Conservation (phyloP, 2,113 vertebrate species). For the Python bivittatus region DNA sequence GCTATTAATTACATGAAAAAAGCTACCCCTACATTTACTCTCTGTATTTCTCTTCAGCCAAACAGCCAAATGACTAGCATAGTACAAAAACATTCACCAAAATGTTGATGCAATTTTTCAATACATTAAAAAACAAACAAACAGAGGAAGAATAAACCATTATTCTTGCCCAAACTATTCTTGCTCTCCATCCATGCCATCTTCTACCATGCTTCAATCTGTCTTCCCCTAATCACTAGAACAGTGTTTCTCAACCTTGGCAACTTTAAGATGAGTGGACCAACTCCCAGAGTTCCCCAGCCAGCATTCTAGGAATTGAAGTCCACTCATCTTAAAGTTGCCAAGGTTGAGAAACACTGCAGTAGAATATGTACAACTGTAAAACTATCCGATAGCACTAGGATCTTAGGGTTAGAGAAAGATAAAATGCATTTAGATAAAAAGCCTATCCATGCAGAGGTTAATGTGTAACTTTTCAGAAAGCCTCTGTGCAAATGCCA, state of each 20-base stretch:
- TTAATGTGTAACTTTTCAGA: not conserved
- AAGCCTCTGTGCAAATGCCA: not conserved
- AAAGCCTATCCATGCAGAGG: not conserved
- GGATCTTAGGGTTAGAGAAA: not conserved
- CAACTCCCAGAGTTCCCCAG: no score
- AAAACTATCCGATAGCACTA: not conserved
- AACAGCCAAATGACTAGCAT: not conserved
- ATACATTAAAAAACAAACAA: not conserved
- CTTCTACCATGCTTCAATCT: not conserved
- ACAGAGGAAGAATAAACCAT: not conserved
- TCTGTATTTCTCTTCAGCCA: no score
- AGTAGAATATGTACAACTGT: not conserved
- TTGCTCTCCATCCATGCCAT: not conserved
- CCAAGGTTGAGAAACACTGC: no score
- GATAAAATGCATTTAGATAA: not conserved
- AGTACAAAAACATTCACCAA: not conserved
- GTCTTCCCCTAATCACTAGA: not conserved
- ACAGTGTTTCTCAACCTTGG: no score
- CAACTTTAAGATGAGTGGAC: no score
- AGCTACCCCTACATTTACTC: no score
- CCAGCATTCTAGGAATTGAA: no score
- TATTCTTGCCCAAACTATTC: not conserved
- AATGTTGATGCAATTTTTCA: not conserved
- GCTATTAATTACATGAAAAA: not conserved
- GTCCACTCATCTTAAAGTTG: no score